A percentile compares a stretch with the other conserved stretches of the same genome.
These are phyloP conservation scores for Diloba caeruleocephala DNA, from an alignment of 2,888 invertebrate genomes.

Conservation along the genomic window DNA sequence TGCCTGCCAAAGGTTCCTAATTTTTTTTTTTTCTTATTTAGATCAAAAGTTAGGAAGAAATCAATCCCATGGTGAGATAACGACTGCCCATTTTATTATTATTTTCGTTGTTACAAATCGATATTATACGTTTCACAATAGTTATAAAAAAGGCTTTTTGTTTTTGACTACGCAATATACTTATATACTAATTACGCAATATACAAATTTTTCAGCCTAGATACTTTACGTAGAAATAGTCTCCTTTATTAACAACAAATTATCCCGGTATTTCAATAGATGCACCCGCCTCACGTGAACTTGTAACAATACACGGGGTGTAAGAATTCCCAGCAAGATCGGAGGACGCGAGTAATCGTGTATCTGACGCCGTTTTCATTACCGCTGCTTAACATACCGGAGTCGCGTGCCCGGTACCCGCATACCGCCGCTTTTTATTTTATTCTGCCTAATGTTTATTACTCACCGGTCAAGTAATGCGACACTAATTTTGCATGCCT, in stretches of 20 bases:
- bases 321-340: conserved; percentile 54
- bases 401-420: conserved; percentile 56
- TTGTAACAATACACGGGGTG: conserved; percentile 42
- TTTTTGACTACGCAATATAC: too few relatives aligned
- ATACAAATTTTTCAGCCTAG: background rate
- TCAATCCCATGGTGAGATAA: too few relatives aligned
- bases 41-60: too few relatives aligned
- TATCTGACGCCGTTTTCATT: conserved; percentile 77
- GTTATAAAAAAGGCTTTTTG: too few relatives aligned
- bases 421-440: conserved; percentile 54
- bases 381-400: conserved; percentile 81
- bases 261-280: conserved; percentile 12
- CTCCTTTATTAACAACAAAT: too few relatives aligned
- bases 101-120: too few relatives aligned
- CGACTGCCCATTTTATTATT: too few relatives aligned
- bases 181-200: too few relatives aligned
- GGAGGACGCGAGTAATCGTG: conserved; percentile 62
- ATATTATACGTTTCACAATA: too few relatives aligned
- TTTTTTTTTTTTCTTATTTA: too few relatives aligned
- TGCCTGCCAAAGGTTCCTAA: too few relatives aligned
- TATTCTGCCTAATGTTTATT: conserved; percentile 71
- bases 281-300: conserved; percentile 33
- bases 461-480: conserved; percentile 62
- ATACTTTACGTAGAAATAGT: background rate
- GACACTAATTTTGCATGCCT: conserved; percentile 65